These are phyloP conservation scores for Sinocyclocheilus maitianheensis DNA, from an alignment of 2,113 vertebrate species.

Conservation along the genomic window DNA sequence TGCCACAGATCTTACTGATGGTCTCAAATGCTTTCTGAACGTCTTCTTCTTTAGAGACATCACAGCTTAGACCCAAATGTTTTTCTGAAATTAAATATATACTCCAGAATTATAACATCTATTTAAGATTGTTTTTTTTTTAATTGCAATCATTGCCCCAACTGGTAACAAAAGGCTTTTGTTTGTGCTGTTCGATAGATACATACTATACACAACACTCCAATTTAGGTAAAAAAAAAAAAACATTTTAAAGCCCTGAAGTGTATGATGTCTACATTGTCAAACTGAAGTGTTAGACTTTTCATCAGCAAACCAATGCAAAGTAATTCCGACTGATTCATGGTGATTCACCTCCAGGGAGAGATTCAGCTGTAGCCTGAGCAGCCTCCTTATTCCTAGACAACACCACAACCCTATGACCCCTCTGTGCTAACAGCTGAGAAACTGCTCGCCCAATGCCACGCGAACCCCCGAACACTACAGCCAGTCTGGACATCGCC, in stretches of 20 bases:
- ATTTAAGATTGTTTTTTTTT: background rate
- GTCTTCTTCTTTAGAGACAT: slow-evolving; percentile 83
- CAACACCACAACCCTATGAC: slow-evolving; percentile 82
- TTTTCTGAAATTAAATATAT: slow-evolving; percentile 64
- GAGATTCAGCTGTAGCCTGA: slow-evolving; percentile 67
- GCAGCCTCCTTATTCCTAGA: slow-evolving; percentile 80
- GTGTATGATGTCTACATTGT: background rate
- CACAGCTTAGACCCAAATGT: slow-evolving; percentile 86
- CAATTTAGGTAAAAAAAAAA: background rate
- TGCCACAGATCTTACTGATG: slow-evolving; percentile 81
- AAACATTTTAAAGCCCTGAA: background rate
- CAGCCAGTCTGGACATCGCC: slow-evolving; percentile 82
- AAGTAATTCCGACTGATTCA: background rate
- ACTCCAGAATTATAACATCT: slow-evolving; percentile 2
- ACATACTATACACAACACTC: background rate
- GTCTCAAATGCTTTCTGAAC: slow-evolving; percentile 82
- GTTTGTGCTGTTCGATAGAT: background rate
- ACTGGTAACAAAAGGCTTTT: background rate
- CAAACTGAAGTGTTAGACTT: background rate
- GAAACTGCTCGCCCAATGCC: slow-evolving; percentile 89
- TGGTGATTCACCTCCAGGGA: slow-evolving; percentile 80
- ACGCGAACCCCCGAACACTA: slow-evolving; percentile 89
- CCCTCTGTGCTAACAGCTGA: slow-evolving; percentile 79
- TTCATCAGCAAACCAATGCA: background rate
- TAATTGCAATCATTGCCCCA: background rate